A percentile compares a stretch with the other conserved stretches of the same genome.
Evolutionary conservation across 2,888 invertebrate species (phyloP).

Genomic region (Sphecodes monilicornis): DNA sequence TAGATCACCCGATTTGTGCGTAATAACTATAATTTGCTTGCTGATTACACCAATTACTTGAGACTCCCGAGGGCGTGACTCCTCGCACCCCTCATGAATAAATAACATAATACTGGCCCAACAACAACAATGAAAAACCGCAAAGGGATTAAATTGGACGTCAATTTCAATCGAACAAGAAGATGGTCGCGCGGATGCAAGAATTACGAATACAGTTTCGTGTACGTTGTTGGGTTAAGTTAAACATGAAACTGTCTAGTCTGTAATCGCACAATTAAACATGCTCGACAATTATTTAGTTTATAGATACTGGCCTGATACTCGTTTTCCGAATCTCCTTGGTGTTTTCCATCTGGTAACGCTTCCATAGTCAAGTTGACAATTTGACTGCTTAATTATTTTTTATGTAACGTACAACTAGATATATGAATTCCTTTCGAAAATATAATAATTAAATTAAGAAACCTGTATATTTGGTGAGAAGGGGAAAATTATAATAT

Average conservation of each 20-base stretch:
- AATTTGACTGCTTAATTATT: slow-evolving; percentile 18
- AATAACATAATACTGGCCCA: slow-evolving; percentile 13
- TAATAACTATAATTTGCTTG: slow-evolving; percentile 15
- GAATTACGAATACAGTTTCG: slow-evolving; percentile 14
- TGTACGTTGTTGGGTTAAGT: slow-evolving; percentile 22
- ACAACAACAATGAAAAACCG: not conserved
- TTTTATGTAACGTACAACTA: slow-evolving; percentile 1
- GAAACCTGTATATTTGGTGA: no score
- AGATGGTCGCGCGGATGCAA: not conserved
- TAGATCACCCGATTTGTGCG: not conserved
- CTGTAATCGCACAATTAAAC: slow-evolving; percentile 47
- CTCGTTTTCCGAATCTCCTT: slow-evolving; percentile 18
- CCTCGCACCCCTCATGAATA: slow-evolving; percentile 36
- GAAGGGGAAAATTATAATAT: no score
- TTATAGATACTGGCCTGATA: slow-evolving; percentile 3
- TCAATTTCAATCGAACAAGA: not conserved
- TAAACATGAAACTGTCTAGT: slow-evolving; percentile 27
- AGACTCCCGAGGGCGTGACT: slow-evolving; percentile 21
- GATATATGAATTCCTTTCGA: slow-evolving; percentile 8
- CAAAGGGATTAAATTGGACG: not conserved
- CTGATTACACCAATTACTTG: slow-evolving; percentile 28
- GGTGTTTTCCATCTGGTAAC: slow-evolving; percentile 14
- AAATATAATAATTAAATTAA: no score
- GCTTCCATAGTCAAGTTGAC: slow-evolving; percentile 27
- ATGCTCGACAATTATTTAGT: slow-evolving; percentile 29